Percentiles rank a stretch among this genome's conserved stretches.
These are phyloP conservation scores for Drosophila aldrichi DNA, from an alignment of 2,888 invertebrate species.

Conservation along the genomic window DNA sequence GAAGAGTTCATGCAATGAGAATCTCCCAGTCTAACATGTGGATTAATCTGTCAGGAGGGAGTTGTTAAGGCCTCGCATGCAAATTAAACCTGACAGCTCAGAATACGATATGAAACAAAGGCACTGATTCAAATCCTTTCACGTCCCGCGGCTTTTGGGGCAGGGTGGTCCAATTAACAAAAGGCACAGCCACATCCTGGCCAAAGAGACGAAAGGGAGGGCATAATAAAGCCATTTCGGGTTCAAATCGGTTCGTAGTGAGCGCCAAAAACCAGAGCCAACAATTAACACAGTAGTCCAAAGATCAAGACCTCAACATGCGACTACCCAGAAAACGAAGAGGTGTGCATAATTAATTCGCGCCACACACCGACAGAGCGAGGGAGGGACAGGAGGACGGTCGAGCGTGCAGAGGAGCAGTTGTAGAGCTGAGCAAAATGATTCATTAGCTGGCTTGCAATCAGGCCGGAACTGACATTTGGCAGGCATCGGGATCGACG, in stretches of 20 bases:
- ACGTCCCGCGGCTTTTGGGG: conserved; percentile 30
- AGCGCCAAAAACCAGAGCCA: conserved; percentile 42
- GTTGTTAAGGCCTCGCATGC: conserved; percentile 44
- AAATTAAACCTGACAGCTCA: conserved; percentile 56
- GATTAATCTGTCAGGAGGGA: conserved; percentile 62
- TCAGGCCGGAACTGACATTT: conserved; percentile 82
- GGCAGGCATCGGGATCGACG: conserved; percentile 35
- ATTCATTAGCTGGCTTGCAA: conserved; percentile 81
- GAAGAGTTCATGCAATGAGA: neutral
- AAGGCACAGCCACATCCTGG: conserved; percentile 53
- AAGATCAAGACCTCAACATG: conserved; percentile 83
- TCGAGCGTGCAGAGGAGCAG: conserved; percentile 13
- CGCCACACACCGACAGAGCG: conserved; percentile 50
- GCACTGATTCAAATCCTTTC: conserved; percentile 52
- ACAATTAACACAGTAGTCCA: conserved; percentile 85
- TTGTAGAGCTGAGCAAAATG: conserved; percentile 70
- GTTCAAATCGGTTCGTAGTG: conserved; percentile 71
- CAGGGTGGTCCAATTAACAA: conserved; percentile 78
- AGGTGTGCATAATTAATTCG: conserved; percentile 85
- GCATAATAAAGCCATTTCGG: conserved; percentile 77
- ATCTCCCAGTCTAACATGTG: conserved; percentile 38
- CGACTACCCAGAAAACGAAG: conserved; percentile 41
- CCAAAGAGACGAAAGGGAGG: conserved; percentile 32
- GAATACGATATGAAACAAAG: conserved; percentile 39
- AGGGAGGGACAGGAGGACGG: conserved; percentile 20